Percentiles rank a stretch among this genome's conserved stretches.
Evolutionary conservation across 2,888 invertebrate genomes (phyloP).

Genomic region (Eilema caniola): DNA sequence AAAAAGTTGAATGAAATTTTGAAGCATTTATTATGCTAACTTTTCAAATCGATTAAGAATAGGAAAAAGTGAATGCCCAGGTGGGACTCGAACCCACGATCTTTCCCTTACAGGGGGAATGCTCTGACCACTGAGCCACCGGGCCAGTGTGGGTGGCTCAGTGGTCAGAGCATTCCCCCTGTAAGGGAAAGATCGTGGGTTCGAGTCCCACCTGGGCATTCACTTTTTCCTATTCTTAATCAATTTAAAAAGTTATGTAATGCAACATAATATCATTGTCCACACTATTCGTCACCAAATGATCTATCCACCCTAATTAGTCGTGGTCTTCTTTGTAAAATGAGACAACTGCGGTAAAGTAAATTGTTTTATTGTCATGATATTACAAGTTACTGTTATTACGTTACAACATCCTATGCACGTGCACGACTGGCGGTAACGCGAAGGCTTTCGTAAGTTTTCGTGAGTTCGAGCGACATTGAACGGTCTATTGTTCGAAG

Average conservation of each 20-base stretch:
- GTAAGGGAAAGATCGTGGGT: no score
- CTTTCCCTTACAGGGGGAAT: no score
- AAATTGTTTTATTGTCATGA: constrained; percentile 49
- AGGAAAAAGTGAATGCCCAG: no score
- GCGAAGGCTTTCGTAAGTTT: constrained; percentile 77
- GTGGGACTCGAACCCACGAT: no score
- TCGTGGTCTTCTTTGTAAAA: constrained; percentile 34
- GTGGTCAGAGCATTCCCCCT: no score
- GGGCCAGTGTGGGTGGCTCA: no score
- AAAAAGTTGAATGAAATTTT: no score
- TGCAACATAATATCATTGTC: not conserved
- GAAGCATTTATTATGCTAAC: no score
- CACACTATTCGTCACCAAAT: constrained; percentile 26
- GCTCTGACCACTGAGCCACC: no score
- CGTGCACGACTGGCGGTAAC: constrained; percentile 53
- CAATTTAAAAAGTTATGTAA: not conserved
- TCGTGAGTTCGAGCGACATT: constrained; percentile 79
- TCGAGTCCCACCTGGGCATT: no score
- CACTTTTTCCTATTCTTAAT: no score
- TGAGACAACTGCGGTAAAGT: constrained; percentile 44
- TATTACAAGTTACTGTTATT: constrained; percentile 45
- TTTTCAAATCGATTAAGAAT: no score
- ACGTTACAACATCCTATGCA: constrained; percentile 57
- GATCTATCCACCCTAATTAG: constrained; percentile 33
- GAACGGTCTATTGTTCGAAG: constrained; percentile 76